Evolutionary conservation across 2,888 invertebrate species (phyloP).

Genomic region (Molanna angustata): DNA sequence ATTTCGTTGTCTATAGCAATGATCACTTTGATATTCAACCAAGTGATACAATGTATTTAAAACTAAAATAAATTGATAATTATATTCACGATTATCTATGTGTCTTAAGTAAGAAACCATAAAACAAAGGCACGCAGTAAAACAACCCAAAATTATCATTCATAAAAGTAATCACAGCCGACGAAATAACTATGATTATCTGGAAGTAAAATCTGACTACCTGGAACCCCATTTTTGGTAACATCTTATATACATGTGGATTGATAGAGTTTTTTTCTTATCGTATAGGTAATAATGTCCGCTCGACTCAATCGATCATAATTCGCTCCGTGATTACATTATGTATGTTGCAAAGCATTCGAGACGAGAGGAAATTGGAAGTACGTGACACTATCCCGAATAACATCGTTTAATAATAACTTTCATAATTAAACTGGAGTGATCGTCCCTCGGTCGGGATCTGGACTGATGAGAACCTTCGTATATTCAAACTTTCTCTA

Average conservation of each 20-base stretch:
- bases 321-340: conserved; percentile 22
- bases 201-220: conserved; percentile 33
- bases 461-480: background rate
- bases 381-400: conserved; percentile 30
- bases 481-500: background rate
- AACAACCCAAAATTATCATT: conserved; percentile 43
- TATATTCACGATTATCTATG: conserved; percentile 3
- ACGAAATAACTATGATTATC: conserved; percentile 50
- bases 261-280: background rate
- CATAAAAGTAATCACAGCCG: conserved; percentile 45
- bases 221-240: conserved; percentile 15
- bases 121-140: conserved; percentile 15
- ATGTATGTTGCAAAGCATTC: conserved; percentile 6
- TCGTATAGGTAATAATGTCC: conserved; percentile 4
- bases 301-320: conserved; percentile 14
- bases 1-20: background rate
- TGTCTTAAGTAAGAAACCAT: conserved; percentile 9
- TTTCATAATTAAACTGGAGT: conserved; percentile 30
- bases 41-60: conserved; percentile 9
- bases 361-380: conserved; percentile 27
- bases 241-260: conserved; percentile 1
- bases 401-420: conserved; percentile 30
- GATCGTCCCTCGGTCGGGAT: background rate
- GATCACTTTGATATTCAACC: conserved; percentile 1
- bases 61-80: conserved; percentile 18